These are phyloP conservation scores for Oncorhynchus tshawytscha DNA, from an alignment of 2,113 vertebrate species.

Conservation along the genomic window DNA sequence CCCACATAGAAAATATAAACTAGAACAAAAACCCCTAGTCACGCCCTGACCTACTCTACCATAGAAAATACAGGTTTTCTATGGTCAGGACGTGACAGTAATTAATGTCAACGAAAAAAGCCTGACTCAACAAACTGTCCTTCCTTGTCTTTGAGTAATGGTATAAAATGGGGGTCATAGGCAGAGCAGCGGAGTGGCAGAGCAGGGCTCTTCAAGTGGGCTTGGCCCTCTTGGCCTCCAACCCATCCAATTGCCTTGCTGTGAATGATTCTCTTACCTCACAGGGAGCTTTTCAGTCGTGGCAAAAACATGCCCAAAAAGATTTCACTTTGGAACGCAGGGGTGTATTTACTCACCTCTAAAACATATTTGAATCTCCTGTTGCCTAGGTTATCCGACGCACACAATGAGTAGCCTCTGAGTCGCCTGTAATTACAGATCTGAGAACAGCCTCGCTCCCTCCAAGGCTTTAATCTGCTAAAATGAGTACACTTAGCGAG, in stretches of 20 bases:
- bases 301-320: constrained; percentile 60
- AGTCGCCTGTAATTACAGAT: constrained; percentile 70
- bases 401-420: constrained; percentile 59
- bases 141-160: constrained; percentile 35
- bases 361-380: constrained; percentile 64
- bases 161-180: constrained; percentile 18
- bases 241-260: constrained; percentile 34
- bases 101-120: constrained; percentile 45
- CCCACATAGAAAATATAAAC: no score
- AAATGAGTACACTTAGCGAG: constrained; percentile 49
- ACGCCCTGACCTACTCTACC: no score
- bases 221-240: constrained; percentile 26
- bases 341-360: constrained; percentile 66
- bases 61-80: no score
- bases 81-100: no score
- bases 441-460: constrained; percentile 50
- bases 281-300: constrained; percentile 34
- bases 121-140: constrained; percentile 29
- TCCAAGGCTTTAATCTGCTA: constrained; percentile 66
- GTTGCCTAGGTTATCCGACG: constrained; percentile 67
- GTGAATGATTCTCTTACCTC: constrained; percentile 51
- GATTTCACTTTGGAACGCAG: constrained; percentile 60
- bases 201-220: constrained; percentile 21
- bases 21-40: no score
- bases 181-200: neutral